Evolutionary conservation across 2,797 vertebrate genomes (phyloP), one percentile per base, ranked within the genome.

Genomic region (Borostomias antarcticus): DNA sequence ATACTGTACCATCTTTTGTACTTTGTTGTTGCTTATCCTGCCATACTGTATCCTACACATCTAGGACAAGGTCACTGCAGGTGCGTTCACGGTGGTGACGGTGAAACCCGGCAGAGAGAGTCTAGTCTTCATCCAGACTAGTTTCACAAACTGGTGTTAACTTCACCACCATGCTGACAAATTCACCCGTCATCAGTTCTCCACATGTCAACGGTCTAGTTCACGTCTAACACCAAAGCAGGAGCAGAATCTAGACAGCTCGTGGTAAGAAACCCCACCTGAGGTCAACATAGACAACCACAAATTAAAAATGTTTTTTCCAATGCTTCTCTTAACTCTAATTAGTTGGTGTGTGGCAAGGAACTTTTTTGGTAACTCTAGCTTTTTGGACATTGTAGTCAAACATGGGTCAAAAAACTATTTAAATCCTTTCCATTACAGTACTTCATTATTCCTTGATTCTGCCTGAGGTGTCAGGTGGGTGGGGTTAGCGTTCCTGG

Each of bases 91-190:
- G n/a, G 26, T 37, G 47, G 17, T 15, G 33, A 45, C 28, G 21
- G 64, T 75, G 64, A 77, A 29, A 64, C 63, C 58, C 19, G 70
- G 64, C 69, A 32, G 62, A 32, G 74, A 74, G 67, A 63, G 37
- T 48, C n/a, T n/a, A n/a, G 69, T 63, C 58, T 73, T 78, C 72
- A 43, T 29, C 10, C 43, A 62, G 66, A 58, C 71, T 35, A 10
- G 58, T 69, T 79, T 91, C 85, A 80, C 89, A 74, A 0, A 66
- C 66, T 62, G 70, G 80, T 64, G 88, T 73, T 64, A 88, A 84
- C 77, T 88, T 70, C 81, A 69, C 82, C 89, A 88, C 80, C 84
- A 86, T 80, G 85, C 76, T 82, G 89, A 82, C 78, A 89, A 71
- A 85, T 88, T 86, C 82, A 89, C 72, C 56, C 1, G 48, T 63